A percentile compares a stretch with the other conserved stretches of the same genome.
Evolutionary conservation across 2,797 vertebrate genomes (phyloP).

Genomic region (Acipenser ruthenus): DNA sequence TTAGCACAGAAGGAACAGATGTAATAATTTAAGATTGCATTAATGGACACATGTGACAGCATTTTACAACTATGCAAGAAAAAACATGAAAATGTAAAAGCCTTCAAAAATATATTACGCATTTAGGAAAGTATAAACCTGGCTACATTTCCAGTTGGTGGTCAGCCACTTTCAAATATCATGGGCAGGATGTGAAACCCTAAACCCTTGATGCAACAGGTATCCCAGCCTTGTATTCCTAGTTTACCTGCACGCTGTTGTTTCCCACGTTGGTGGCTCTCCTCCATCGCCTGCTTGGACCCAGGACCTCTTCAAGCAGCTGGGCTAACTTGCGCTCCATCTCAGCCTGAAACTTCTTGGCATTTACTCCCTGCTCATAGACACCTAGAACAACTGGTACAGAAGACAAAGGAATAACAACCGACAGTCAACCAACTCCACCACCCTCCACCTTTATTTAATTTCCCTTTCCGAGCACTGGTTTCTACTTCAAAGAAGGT

Average conservation of each 20-base stretch:
- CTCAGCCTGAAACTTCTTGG: conserved; percentile 80
- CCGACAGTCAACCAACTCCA: conserved; percentile 11
- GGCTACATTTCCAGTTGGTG: no score
- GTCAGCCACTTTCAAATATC: no score
- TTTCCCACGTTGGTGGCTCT: conserved; percentile 77
- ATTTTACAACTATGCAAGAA: no score
- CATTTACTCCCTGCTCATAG: conserved; percentile 68
- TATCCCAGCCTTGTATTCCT: neutral
- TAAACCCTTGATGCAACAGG: no score
- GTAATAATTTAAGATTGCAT: no score
- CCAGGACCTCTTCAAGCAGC: conserved; percentile 77
- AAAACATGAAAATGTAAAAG: no score
- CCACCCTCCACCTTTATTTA: conserved; percentile 2
- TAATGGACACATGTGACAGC: no score
- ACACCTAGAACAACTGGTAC: conserved; percentile 81
- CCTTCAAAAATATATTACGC: no score
- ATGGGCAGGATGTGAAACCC: no score
- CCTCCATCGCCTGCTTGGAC: conserved; percentile 69
- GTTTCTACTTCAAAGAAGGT: no score
- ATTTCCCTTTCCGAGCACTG: conserved; percentile 22
- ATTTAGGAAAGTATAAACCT: no score
- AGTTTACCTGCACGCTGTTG: conserved; percentile 77
- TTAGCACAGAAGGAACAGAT: no score
- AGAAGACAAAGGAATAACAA: conserved; percentile 5
- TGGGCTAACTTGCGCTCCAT: conserved; percentile 85